Evolutionary conservation across 2,113 vertebrate species (phyloP).

Genomic region (Sphaerodactylus townsendi): DNA sequence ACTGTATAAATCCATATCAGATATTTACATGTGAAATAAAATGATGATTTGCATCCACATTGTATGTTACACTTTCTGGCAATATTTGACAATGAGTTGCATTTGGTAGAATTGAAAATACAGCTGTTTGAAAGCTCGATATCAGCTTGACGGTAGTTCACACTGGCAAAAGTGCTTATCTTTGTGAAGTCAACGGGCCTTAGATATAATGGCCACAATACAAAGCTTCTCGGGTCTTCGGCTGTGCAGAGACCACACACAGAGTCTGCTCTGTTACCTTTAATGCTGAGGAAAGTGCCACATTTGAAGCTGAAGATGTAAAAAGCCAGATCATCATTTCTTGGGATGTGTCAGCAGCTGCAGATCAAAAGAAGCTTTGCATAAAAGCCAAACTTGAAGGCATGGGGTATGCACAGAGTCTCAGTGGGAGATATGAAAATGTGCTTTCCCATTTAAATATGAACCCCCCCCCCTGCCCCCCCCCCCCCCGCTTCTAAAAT

Average conservation of each 20-base stretch:
- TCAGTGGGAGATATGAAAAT: background rate
- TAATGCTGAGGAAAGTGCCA: background rate
- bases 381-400: background rate
- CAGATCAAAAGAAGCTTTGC: background rate
- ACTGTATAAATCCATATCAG: too few species aligned
- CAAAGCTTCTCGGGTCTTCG: background rate
- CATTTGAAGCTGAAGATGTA: background rate
- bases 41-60: background rate
- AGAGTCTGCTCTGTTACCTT: background rate
- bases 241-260: background rate
- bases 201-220: background rate
- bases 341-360: background rate
- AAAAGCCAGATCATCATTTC: background rate
- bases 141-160: background rate
- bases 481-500: background rate
- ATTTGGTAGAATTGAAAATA: background rate
- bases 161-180: background rate
- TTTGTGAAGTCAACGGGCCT: background rate
- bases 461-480: background rate
- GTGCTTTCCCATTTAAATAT: background rate
- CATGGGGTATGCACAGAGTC: background rate
- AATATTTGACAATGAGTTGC: background rate
- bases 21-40: background rate
- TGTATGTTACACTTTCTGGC: background rate
- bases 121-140: background rate